Evolutionary conservation across 2,797 vertebrate genomes (phyloP).

Genomic region (Galago senegalensis): DNA sequence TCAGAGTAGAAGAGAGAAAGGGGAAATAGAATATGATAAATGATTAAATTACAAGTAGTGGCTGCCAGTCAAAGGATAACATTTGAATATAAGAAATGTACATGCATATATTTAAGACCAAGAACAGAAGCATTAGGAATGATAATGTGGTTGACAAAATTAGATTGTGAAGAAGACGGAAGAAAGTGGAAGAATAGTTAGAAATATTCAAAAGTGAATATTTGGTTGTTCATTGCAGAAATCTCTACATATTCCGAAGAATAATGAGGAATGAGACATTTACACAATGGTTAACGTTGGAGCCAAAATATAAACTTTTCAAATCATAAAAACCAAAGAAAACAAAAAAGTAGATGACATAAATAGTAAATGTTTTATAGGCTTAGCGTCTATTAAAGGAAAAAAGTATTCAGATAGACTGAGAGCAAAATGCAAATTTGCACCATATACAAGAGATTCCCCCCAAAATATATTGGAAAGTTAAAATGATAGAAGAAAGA

Average conservation of each 20-base stretch:
- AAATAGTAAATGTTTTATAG: conserved; percentile 28
- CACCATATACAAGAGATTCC: neutral
- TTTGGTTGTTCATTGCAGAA: neutral
- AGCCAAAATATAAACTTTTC: neutral
- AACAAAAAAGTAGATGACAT: neutral
- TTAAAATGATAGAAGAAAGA: neutral
- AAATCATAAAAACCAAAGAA: neutral
- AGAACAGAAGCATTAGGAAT: neutral
- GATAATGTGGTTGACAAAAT: neutral
- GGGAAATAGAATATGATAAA: neutral
- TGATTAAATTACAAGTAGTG: neutral
- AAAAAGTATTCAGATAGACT: neutral
- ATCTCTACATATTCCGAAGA: neutral
- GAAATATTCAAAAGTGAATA: neutral
- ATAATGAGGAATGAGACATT: neutral
- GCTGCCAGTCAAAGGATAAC: neutral
- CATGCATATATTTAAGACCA: neutral
- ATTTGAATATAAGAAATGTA: neutral
- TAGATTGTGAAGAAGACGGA: neutral
- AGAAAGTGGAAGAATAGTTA: neutral
- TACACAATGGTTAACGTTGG: neutral
- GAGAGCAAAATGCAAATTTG: neutral
- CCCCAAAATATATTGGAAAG: neutral
- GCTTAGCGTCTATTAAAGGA: neutral
- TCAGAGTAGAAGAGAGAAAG: neutral